Conservation (phyloP, 2,888 invertebrate genomes). For the Dryomyza anilis region DNA sequence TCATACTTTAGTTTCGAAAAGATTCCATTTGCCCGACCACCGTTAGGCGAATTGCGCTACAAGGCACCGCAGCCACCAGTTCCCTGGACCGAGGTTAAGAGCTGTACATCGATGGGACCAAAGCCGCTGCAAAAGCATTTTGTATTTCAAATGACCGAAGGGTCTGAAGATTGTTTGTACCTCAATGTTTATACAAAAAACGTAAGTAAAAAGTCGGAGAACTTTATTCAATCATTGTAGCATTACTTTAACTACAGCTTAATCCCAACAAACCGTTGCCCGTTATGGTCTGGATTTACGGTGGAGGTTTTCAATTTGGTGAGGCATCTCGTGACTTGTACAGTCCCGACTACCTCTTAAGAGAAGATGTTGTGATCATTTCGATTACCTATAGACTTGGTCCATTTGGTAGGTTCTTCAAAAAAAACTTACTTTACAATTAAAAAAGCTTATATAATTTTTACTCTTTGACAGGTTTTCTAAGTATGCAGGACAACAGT, state of each 20-base stretch:
- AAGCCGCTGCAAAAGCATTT: slow-evolving; percentile 58
- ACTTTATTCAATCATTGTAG: background rate
- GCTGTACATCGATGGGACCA: slow-evolving; percentile 60
- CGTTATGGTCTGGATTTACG: slow-evolving; percentile 65
- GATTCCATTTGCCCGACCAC: slow-evolving; percentile 59
- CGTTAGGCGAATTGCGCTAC: slow-evolving; percentile 54
- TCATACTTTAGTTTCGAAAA: slow-evolving; percentile 57
- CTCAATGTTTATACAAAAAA: slow-evolving; percentile 63
- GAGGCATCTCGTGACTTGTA: slow-evolving; percentile 60
- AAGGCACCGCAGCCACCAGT: slow-evolving; percentile 61
- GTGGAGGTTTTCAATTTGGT: slow-evolving; percentile 63
- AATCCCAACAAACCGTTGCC: slow-evolving; percentile 54
- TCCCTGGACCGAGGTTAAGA: slow-evolving; percentile 61
- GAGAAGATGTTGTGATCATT: slow-evolving; percentile 63
- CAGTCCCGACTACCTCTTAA: slow-evolving; percentile 62
- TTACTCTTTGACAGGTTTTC: slow-evolving; percentile 57
- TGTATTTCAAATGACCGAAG: slow-evolving; percentile 59
- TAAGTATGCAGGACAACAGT: slow-evolving; percentile 62
- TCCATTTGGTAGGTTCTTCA: slow-evolving; percentile 55
- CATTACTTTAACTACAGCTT: slow-evolving; percentile 39
- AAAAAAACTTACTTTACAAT: too few species aligned
- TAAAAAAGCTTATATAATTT: too few species aligned
- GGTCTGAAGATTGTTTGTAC: slow-evolving; percentile 65
- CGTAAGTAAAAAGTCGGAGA: slow-evolving; percentile 41
- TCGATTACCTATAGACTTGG: slow-evolving; percentile 64